Percentiles rank a stretch among this genome's conserved stretches.
phyloP scores from a whole-genome alignment of 2,888 invertebrate species.

The Sussaba pulchella region DNA sequence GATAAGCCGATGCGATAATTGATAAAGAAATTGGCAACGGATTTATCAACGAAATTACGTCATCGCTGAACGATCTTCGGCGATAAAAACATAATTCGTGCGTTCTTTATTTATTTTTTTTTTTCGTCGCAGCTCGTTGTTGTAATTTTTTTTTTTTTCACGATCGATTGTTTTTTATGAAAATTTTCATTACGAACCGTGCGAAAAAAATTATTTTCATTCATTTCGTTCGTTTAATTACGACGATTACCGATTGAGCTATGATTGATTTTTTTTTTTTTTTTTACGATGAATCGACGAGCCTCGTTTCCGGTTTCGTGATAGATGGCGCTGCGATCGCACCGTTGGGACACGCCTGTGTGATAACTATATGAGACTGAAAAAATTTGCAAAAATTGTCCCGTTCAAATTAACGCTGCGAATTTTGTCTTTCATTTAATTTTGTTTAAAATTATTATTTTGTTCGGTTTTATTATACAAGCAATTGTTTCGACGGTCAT shows the following conservation, averaged over 20 bases:
- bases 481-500: constrained; percentile 23
- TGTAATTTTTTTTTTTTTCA: constrained; percentile 6
- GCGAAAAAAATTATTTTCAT: neutral
- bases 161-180: constrained; percentile 12
- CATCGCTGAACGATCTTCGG: neutral
- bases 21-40: constrained; percentile 10
- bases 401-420: constrained; percentile 18
- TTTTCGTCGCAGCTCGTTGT: neutral
- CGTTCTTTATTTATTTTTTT: constrained; percentile 31
- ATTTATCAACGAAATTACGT: neutral
- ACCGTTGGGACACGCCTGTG: neutral
- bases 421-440: no score
- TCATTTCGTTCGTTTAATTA: neutral
- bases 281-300: constrained; percentile 31
- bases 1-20: constrained; percentile 6
- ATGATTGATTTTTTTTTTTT: constrained; percentile 26
- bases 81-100: neutral
- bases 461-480: constrained; percentile 34
- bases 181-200: neutral
- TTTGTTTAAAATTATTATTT: no score
- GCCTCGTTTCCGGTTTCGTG: constrained; percentile 17
- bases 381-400: constrained; percentile 24
- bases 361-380: neutral
- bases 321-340: constrained; percentile 15
- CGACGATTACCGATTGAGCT: constrained; percentile 4